Percentiles rank a stretch among this genome's conserved stretches.
phyloP scores from a whole-genome alignment of 2,888 invertebrate species.

The Caenorhabditis sp. region DNA sequence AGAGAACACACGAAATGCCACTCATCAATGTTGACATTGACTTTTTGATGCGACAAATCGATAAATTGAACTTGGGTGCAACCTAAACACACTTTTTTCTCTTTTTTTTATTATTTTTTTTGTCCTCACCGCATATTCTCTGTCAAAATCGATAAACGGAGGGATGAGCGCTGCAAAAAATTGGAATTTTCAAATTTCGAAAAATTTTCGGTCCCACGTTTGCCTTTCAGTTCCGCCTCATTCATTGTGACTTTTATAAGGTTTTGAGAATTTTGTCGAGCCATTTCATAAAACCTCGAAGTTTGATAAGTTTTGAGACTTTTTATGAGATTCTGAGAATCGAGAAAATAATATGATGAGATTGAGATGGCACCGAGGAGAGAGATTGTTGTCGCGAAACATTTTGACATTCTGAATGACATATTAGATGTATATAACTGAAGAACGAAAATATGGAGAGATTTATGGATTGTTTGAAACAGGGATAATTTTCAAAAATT shows the following conservation, averaged over 20 bases:
- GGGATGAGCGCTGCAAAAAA: slow-evolving; percentile 24
- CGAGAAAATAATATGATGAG: slow-evolving; percentile 20
- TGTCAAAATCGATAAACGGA: slow-evolving; percentile 69
- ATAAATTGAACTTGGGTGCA: slow-evolving; percentile 42
- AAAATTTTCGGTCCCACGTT: neutral
- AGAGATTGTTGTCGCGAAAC: neutral
- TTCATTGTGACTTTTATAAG: neutral
- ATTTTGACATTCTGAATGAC: slow-evolving; percentile 2
- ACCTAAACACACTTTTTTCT: no score
- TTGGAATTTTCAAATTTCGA: slow-evolving; percentile 4
- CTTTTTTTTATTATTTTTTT: neutral
- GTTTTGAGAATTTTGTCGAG: slow-evolving; percentile 4
- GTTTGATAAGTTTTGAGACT: slow-evolving; percentile 15
- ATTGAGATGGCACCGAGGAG: slow-evolving; percentile 11
- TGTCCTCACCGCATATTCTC: slow-evolving; percentile 33
- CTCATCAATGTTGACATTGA: slow-evolving; percentile 53
- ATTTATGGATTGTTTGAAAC: no score
- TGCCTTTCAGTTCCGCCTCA: neutral
- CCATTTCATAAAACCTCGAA: slow-evolving; percentile 19
- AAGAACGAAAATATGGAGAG: no score
- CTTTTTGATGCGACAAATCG: slow-evolving; percentile 54
- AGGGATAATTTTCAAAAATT: no score
- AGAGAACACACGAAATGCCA: slow-evolving; percentile 31
- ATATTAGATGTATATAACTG: no score
- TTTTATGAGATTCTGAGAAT: slow-evolving; percentile 11